Evolutionary conservation across 2,888 invertebrate genomes (phyloP), one percentile per base, ranked within the genome.

Genomic region (Xestia ashworthii): DNA sequence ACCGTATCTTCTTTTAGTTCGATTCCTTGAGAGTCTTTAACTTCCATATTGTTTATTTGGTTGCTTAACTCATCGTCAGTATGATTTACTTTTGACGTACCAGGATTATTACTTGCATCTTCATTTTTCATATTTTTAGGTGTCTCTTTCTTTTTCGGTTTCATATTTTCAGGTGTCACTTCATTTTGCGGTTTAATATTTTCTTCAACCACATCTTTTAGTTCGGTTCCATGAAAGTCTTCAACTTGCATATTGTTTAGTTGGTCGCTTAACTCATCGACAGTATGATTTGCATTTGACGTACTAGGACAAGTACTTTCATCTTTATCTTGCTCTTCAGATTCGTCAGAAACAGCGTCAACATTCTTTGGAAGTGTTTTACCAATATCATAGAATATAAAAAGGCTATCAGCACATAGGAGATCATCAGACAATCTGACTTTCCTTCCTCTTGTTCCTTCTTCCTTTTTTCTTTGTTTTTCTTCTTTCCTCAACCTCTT

Each of bases 321-420:
- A 22, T 72, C 3, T 44, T 41, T 6, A 58, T 14, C 25, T 22
- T 25, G 58, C 6, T 25, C 58, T 25, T 58, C 25, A 25, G 14
- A 25, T 25, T 58, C 14, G 25, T 25, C 58, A 14, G 58, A 25
- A 25, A 25, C 58, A 25, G 58, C 6, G 22, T 25, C 19, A 16
- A 44, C n/a, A 9, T 16, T 25, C 19, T 46, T 66, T 46, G 46
- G 16, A 67, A 8, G 11, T 6, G 32, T 38, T 76, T 65, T 38
- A 60, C 32, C 32, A 16, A 76, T 75, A 41, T 76, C 76, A 32
- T 75, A 66, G 48, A 75, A 76, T 50, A 48, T 19, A 16, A 75
- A 75, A 0, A 32, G 0, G 16, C 41, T 11, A 50, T 76, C 76
- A 76, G 75, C 76, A 66, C 76, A 67, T 16, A 75, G 5, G 14